Evolutionary conservation across 92 coral and sea anemone genomes (phyloP), one percentile per base, ranked within the genome.

Genomic region (Siderastrea siderea): DNA sequence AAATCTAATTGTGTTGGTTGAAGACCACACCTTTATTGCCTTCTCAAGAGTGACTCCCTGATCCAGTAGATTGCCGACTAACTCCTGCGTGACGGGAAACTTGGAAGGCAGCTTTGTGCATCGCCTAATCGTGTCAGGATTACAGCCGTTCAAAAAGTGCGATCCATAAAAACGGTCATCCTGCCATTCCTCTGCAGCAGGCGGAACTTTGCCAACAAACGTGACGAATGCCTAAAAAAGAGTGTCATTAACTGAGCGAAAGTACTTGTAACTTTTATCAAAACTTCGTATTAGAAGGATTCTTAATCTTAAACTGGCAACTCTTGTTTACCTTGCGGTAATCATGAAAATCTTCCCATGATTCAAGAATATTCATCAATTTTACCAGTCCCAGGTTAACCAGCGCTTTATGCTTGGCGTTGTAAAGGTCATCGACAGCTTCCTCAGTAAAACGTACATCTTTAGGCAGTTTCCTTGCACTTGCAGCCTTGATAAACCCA

Each of bases 391-490:
- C 98, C 76, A 95, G 94, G 45, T 95, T 95, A 47, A 91, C 63
- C 9, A 63, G 82, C 44, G 95, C 98, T 53, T 89, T 79, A 13
- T 70, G 77, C 61, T 91, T 80, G 72, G 95, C 94, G 17, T 47
- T 68, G 26, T 89, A 79, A 19, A 92, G 88, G 54, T 96, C 91
- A 82, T 84, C 89, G 54, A 51, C 68, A 16, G 98, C 93, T 54
- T 93, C 93, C 54, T 94, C 86, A 7, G 96, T 87, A 65, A 95
- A 95, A 65, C 90, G 96, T 1, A 95, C 90, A 66, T 95, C 87
- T 71, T 60, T 74, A 0, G 98, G 98, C 69, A 95, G 90, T 17
- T 91, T 91, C 72, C 66, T 76, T 19, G 77, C 92, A 48, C 71
- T 68, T 52, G 55, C 78, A 11, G 95, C 86, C 76, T 94, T 88